A percentile compares a stretch with the other conserved stretches of the same genome.
Evolutionary conservation across 2,113 vertebrate species (phyloP).

Genomic region (Tupaia chinensis): DNA sequence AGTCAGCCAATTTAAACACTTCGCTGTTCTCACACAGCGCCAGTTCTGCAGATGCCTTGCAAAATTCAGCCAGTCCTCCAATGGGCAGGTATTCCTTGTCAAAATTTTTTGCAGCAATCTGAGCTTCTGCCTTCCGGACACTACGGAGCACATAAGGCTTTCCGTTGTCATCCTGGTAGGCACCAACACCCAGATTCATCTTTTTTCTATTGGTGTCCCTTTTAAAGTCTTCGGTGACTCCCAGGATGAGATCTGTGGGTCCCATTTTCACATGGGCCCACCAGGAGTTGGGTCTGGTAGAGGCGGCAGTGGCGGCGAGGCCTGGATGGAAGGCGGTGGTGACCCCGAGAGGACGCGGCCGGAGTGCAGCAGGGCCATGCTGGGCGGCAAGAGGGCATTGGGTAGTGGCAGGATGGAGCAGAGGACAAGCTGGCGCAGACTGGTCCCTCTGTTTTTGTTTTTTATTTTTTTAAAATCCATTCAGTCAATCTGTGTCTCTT

Average conservation of each 20-base stretch:
- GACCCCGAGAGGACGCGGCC: constrained; percentile 85
- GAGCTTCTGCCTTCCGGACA: constrained; percentile 95
- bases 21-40: constrained; percentile 93
- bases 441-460: too few species aligned
- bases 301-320: constrained; percentile 83
- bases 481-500: too few species aligned
- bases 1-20: constrained; percentile 93
- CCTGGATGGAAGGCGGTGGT: constrained; percentile 85
- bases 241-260: constrained; percentile 96
- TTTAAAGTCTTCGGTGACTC: constrained; percentile 96
- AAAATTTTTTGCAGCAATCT: constrained; percentile 93
- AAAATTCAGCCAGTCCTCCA: constrained; percentile 92
- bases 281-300: constrained; percentile 93
- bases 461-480: too few species aligned
- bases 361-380: constrained; percentile 90
- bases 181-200: constrained; percentile 98
- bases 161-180: constrained; percentile 95
- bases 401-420: background rate
- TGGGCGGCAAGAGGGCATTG: constrained; percentile 50
- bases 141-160: constrained; percentile 95
- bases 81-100: constrained; percentile 97
- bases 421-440: background rate
- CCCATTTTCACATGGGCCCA: constrained; percentile 98
- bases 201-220: constrained; percentile 95
- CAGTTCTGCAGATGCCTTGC: constrained; percentile 92